A percentile compares a stretch with the other conserved stretches of the same genome.
phyloP scores from a whole-genome alignment of 2,113 vertebrate genomes.

The Oryzias javanicus region DNA sequence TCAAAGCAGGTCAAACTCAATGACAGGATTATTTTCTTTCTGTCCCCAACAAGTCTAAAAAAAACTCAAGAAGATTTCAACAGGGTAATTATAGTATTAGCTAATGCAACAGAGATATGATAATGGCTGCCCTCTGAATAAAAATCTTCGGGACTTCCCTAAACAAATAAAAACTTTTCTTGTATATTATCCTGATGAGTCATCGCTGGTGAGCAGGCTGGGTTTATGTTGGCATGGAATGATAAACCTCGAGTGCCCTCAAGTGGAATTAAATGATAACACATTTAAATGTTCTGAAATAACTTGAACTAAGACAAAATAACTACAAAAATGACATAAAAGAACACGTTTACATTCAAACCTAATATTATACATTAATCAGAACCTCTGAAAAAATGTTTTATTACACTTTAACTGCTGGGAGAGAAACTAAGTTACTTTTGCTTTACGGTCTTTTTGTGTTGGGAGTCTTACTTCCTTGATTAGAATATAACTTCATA shows the following conservation, averaged over 20 bases:
- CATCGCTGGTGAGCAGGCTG: background rate
- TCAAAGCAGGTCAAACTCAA: background rate
- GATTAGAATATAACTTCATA: too few species aligned
- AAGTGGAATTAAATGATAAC: constrained; percentile 20
- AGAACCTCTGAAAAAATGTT: too few species aligned
- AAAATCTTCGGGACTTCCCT: too few species aligned
- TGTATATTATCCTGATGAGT: constrained; percentile 17
- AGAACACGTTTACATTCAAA: too few species aligned
- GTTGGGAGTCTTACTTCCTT: too few species aligned
- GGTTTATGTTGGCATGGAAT: background rate
- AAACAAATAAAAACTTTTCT: constrained; percentile 26
- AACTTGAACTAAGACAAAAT: background rate
- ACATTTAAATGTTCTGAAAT: background rate
- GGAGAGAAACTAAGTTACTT: too few species aligned
- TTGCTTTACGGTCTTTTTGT: too few species aligned
- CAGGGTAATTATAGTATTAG: too few species aligned
- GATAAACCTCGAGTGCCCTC: constrained; percentile 19
- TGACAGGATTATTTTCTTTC: background rate
- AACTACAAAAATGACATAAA: too few species aligned
- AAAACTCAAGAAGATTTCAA: too few species aligned
- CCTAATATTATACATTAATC: too few species aligned
- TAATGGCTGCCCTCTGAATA: background rate
- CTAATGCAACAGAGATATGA: background rate
- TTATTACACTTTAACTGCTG: too few species aligned
- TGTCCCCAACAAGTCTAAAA: background rate